Conservation (phyloP, 2,888 invertebrate genomes). For the Pammene fasciana region DNA sequence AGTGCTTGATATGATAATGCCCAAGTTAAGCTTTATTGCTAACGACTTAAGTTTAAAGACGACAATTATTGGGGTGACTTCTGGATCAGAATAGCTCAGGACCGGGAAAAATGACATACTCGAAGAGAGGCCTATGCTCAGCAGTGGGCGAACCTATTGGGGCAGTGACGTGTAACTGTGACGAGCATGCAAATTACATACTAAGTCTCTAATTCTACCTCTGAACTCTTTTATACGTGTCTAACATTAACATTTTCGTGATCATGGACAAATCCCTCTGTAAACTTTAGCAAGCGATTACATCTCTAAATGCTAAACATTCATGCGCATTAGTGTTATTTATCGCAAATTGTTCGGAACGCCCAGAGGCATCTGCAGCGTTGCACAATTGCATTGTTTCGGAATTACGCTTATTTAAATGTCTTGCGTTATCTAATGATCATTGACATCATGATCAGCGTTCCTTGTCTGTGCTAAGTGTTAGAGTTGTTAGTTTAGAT, state of each 20-base stretch:
- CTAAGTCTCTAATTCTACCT: too few relatives aligned
- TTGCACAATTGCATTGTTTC: slow-evolving; percentile 33
- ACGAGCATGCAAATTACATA: too few relatives aligned
- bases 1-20: too few relatives aligned
- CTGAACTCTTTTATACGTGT: not conserved
- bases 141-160: too few relatives aligned
- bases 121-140: too few relatives aligned
- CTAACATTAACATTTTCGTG: slow-evolving; percentile 23
- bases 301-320: slow-evolving; percentile 39
- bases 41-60: too few relatives aligned
- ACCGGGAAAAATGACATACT: too few relatives aligned
- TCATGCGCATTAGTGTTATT: slow-evolving; percentile 28
- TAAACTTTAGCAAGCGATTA: slow-evolving; percentile 32
- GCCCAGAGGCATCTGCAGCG: slow-evolving; percentile 14
- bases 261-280: slow-evolving; percentile 18
- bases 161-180: too few relatives aligned
- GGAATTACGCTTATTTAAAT: slow-evolving; percentile 26
- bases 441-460: slow-evolving; percentile 18
- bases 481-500: not conserved
- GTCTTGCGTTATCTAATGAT: slow-evolving; percentile 23
- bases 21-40: too few relatives aligned
- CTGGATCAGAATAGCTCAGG: too few relatives aligned
- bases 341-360: slow-evolving; percentile 33
- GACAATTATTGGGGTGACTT: too few relatives aligned
- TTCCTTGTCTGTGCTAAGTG: not conserved